phyloP scores from a whole-genome alignment of 2,113 vertebrate genomes.

The Columbina picui region DNA sequence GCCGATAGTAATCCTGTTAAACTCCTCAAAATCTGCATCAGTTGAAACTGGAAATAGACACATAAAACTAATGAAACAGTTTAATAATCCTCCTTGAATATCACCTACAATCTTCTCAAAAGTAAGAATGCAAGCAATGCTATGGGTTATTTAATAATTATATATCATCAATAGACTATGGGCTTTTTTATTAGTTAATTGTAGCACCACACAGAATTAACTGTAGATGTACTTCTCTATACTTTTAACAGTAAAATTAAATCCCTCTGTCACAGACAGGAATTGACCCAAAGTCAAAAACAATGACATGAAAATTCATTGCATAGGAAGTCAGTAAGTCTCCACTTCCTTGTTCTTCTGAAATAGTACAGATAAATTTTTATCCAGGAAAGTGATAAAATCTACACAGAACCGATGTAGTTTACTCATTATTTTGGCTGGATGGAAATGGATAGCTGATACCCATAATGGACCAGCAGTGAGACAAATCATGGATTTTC shows the following conservation, averaged over 20 bases:
- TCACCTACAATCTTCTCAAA: neutral
- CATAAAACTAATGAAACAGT: neutral
- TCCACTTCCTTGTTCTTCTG: neutral
- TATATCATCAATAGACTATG: neutral
- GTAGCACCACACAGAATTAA: neutral
- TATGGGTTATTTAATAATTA: neutral
- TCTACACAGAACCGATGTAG: neutral
- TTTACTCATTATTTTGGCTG: neutral
- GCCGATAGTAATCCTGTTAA: neutral
- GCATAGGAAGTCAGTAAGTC: neutral
- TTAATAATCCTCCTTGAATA: neutral
- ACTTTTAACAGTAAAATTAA: neutral
- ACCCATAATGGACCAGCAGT: neutral
- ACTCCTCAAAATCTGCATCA: neutral
- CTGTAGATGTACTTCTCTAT: neutral
- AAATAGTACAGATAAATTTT: neutral
- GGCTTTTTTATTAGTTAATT: neutral
- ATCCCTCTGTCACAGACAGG: neutral
- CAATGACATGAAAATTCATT: neutral
- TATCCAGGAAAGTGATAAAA: neutral
- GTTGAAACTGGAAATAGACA: neutral
- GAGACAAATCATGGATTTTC: neutral
- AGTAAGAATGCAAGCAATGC: neutral
- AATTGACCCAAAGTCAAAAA: neutral
- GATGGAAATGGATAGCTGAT: neutral